Conservation (phyloP, 2,888 invertebrate species). For the Salticus scenicus region DNA sequence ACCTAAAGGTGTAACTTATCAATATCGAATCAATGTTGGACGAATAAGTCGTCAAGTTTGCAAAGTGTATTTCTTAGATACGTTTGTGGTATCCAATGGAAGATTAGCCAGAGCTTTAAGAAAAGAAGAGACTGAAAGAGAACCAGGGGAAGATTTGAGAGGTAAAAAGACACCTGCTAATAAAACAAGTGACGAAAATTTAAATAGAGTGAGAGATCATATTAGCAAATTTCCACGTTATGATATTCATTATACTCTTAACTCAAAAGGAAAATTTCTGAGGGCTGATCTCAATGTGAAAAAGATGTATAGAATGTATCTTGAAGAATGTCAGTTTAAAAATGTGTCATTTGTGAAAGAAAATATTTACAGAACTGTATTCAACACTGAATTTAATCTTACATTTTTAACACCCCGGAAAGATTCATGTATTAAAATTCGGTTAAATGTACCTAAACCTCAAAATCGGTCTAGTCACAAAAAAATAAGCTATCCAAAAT, state of each 20-base stretch:
- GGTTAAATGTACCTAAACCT: conserved; percentile 6
- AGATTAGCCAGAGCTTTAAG: conserved; percentile 57
- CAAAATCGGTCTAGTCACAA: conserved; percentile 30
- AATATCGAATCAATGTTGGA: conserved; percentile 58
- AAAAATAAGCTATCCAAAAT: conserved; percentile 19
- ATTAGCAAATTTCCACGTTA: conserved; percentile 55
- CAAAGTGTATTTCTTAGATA: conserved; percentile 59
- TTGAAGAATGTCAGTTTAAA: conserved; percentile 49
- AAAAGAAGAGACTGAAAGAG: conserved; percentile 61
- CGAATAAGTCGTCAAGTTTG: conserved; percentile 47
- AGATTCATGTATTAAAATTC: conserved; percentile 30
- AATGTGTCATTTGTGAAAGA: conserved; percentile 55
- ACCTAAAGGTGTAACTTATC: conserved; percentile 60
- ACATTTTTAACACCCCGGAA: conserved; percentile 52
- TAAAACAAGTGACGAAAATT: conserved; percentile 60
- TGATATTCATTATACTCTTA: conserved; percentile 42
- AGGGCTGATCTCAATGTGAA: conserved; percentile 60
- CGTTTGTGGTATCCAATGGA: conserved; percentile 60
- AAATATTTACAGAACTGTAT: conserved; percentile 56
- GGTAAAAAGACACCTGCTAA: conserved; percentile 60
- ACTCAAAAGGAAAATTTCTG: conserved; percentile 51
- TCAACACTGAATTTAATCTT: conserved; percentile 58
- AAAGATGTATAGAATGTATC: conserved; percentile 62
- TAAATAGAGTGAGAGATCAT: conserved; percentile 44
- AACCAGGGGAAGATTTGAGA: conserved; percentile 60